A percentile compares a stretch with the other conserved stretches of the same genome.
These are phyloP conservation scores for Tetragnatha versicolor DNA, from an alignment of 1,140 invertebrate species.

Conservation along the genomic window DNA sequence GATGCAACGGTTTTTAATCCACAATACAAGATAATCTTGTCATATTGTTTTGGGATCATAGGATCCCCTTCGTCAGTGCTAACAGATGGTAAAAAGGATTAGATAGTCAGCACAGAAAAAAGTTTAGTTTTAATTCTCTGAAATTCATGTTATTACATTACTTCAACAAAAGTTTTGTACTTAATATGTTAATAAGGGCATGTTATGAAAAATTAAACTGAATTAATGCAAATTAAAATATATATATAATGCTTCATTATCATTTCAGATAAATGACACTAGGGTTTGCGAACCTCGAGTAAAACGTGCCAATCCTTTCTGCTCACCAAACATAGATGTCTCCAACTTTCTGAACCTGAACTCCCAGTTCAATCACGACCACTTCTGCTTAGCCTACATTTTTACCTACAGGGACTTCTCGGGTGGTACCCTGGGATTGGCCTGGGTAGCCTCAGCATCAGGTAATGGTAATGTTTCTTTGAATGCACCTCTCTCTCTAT, in stretches of 20 bases:
- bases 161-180: too few species aligned
- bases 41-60: too few species aligned
- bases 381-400: conserved; percentile 98
- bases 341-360: conserved; percentile 99
- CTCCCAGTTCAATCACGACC: conserved; percentile 94
- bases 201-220: too few species aligned
- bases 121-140: too few species aligned
- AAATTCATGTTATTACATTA: too few species aligned
- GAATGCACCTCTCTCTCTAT: not conserved
- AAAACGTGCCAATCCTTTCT: conserved; percentile 87
- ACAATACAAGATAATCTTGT: too few species aligned
- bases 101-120: too few species aligned
- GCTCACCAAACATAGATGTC: conserved; percentile 97
- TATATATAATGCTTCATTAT: conserved; percentile 30
- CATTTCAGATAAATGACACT: conserved; percentile 85
- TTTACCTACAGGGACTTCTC: conserved; percentile 98
- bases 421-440: conserved; percentile 93
- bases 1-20: too few species aligned
- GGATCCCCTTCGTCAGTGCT: too few species aligned
- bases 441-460: conserved; percentile 96
- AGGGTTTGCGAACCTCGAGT: conserved; percentile 73
- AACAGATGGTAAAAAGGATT: too few species aligned
- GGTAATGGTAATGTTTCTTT: conserved; percentile 63
- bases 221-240: too few species aligned
- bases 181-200: too few species aligned